Evolutionary conservation across 2,888 invertebrate genomes (phyloP).

Genomic region (Barypeithes pellucidus): DNA sequence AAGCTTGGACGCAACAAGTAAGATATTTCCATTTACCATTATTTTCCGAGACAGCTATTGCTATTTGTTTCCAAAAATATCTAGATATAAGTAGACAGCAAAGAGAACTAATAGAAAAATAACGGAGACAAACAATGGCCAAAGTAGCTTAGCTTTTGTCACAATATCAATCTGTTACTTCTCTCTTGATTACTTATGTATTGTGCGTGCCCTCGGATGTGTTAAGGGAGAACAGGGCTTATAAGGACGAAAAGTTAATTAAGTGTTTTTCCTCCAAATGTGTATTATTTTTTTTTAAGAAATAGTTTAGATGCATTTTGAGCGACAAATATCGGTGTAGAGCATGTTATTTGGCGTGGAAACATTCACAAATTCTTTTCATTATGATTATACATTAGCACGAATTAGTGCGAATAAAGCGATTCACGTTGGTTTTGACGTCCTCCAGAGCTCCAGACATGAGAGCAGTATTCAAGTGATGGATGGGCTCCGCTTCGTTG

Average conservation of each 20-base stretch:
- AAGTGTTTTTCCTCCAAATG: slow-evolving; percentile 5
- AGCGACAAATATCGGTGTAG: not conserved
- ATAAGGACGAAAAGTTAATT: slow-evolving; percentile 1
- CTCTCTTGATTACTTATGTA: slow-evolving; percentile 12
- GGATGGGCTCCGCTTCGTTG: too few species aligned
- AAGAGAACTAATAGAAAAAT: not conserved
- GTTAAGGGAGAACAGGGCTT: not conserved
- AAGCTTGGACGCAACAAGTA: not conserved
- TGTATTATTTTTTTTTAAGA: not conserved
- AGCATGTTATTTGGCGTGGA: not conserved
- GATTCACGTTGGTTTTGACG: too few species aligned
- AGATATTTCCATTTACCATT: not conserved
- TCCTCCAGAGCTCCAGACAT: too few species aligned
- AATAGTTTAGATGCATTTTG: not conserved
- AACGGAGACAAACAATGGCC: not conserved
- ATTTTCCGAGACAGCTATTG: not conserved
- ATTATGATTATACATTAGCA: too few species aligned
- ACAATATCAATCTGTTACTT: slow-evolving; percentile 13
- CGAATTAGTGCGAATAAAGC: too few species aligned
- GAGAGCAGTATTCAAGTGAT: too few species aligned
- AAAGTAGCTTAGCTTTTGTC: slow-evolving; percentile 20
- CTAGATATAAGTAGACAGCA: slow-evolving; percentile 1
- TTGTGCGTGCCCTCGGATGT: slow-evolving; percentile 14
- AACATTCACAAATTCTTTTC: too few species aligned
- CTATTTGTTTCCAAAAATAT: not conserved